Evolutionary conservation across 1,140 invertebrate species (phyloP).

Genomic region (Drosophila ironensis): DNA sequence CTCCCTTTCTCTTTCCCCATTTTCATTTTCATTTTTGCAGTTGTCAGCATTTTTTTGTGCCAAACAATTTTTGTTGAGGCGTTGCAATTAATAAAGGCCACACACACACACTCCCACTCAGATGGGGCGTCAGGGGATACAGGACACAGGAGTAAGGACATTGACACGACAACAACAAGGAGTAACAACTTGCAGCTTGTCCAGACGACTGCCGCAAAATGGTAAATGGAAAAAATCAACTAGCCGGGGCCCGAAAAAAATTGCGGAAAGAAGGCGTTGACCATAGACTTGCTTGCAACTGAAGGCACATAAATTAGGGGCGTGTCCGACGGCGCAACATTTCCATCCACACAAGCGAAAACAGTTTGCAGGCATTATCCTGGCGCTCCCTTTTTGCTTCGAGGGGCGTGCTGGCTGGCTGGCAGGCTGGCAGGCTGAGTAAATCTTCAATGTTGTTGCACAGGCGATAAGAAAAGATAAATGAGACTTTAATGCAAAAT

Average conservation of each 20-base stretch:
- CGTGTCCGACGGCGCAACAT: conserved; percentile 46
- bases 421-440: too few relatives aligned
- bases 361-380: conserved; percentile 1
- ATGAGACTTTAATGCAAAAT: conserved; percentile 78
- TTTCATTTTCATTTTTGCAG: conserved; percentile 46
- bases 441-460: conserved; percentile 79
- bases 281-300: conserved; percentile 64
- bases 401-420: conserved; percentile 30
- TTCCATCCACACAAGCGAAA: conserved; percentile 5
- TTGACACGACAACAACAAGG: conserved; percentile 52
- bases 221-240: conserved; percentile 3
- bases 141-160: conserved; percentile 49
- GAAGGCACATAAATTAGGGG: conserved; percentile 77
- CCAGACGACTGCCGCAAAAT: conserved; percentile 29
- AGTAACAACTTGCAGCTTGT: conserved; percentile 35
- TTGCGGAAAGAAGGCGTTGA: conserved; percentile 55
- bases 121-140: not conserved
- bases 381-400: not conserved
- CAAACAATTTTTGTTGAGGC: conserved; percentile 72
- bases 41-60: conserved; percentile 50
- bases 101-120: conserved; percentile 28
- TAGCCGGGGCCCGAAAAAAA: conserved; percentile 31
- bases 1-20: too few relatives aligned
- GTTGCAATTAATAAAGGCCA: conserved; percentile 76
- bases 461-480: conserved; percentile 76